These are phyloP conservation scores for Pharmacophagus antenor DNA, from an alignment of 2,888 invertebrate species.

Conservation along the genomic window DNA sequence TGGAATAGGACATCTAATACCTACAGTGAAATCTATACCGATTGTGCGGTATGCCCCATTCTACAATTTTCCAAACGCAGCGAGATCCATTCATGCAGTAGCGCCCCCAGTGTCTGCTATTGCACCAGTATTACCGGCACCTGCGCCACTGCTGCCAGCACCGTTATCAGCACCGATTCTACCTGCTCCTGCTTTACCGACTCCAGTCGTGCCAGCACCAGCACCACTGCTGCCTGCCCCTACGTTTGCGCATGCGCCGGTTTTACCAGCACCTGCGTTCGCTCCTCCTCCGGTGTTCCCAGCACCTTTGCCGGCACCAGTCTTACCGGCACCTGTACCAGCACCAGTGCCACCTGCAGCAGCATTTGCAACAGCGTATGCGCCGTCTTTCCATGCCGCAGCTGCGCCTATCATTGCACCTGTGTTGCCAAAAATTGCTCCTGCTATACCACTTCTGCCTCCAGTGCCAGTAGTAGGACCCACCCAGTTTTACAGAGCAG, in stretches of 20 bases:
- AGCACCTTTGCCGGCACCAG: constrained; percentile 32
- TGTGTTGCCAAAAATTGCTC: constrained; percentile 35
- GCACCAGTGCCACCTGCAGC: constrained; percentile 37
- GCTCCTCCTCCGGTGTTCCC: constrained; percentile 40
- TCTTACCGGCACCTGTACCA: constrained; percentile 34
- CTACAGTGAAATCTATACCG: constrained; percentile 60
- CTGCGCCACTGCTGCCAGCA: constrained; percentile 43
- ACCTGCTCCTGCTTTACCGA: constrained; percentile 39
- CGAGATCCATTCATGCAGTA: constrained; percentile 67
- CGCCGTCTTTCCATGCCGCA: constrained; percentile 28
- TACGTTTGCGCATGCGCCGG: constrained; percentile 40
- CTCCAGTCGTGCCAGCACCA: constrained; percentile 37
- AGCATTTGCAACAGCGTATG: constrained; percentile 34
- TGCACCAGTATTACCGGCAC: constrained; percentile 39
- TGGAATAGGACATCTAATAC: constrained; percentile 60
- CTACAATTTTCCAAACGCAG: constrained; percentile 68
- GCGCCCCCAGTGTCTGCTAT: constrained; percentile 51
- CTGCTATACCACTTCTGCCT: constrained; percentile 34
- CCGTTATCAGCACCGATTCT: constrained; percentile 35
- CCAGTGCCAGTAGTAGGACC: constrained; percentile 38
- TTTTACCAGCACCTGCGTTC: constrained; percentile 39
- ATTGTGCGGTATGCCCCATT: constrained; percentile 73
- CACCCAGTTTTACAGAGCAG: constrained; percentile 35
- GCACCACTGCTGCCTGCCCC: constrained; percentile 44
- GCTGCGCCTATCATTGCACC: constrained; percentile 37